phyloP scores from a whole-genome alignment of 2,113 vertebrate species.

The Lanius collurio region DNA sequence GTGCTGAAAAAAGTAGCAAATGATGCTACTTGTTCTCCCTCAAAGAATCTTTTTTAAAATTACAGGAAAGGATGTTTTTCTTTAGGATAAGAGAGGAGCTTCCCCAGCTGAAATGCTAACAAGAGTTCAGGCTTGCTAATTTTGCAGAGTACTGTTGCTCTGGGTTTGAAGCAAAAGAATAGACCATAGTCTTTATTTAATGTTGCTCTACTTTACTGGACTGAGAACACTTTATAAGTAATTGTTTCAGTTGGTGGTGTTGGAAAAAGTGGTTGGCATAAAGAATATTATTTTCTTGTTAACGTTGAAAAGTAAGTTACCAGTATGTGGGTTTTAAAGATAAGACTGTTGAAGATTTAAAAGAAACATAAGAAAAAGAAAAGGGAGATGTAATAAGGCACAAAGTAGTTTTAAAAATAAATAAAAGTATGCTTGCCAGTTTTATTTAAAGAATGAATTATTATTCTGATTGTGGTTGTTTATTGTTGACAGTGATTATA shows the following conservation, averaged over 20 bases:
- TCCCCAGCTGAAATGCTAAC: background rate
- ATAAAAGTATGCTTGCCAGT: background rate
- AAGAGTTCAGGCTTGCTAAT: background rate
- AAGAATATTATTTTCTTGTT: background rate
- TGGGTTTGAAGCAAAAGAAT: background rate
- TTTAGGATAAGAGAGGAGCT: background rate
- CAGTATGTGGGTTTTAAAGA: background rate
- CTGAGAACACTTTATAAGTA: background rate
- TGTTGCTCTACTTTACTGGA: background rate
- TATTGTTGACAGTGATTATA: background rate
- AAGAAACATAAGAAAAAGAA: background rate
- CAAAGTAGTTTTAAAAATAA: background rate
- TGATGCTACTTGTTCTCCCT: background rate
- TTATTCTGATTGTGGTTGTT: background rate
- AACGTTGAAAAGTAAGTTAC: background rate
- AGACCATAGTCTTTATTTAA: background rate
- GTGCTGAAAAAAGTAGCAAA: background rate
- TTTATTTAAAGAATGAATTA: background rate
- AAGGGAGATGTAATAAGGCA: background rate
- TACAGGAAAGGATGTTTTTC: background rate
- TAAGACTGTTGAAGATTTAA: background rate
- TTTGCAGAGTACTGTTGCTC: background rate
- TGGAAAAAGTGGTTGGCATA: background rate
- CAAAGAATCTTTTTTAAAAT: background rate
- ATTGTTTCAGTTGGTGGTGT: background rate